Base-by-base conservation (phyloP, 92 coral and sea anemone genomes). In the Epizoanthus fatuus region DNA sequence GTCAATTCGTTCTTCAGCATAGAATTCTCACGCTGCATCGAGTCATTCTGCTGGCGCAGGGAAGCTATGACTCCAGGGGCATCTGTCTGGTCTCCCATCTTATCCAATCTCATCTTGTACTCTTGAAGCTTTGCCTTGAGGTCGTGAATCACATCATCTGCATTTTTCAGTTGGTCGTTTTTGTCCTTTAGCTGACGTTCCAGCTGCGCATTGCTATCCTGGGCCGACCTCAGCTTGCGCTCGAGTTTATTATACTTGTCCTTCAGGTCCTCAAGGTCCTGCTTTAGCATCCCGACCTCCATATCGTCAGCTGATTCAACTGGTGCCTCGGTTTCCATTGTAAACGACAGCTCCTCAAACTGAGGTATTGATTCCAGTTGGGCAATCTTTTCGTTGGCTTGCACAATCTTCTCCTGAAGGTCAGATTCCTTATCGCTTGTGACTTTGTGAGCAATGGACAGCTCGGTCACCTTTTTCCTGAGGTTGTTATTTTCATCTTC, bases 21-120 rank as follows among this genome's bases (percentile, higher is more conserved):
- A 74, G 94, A 89, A 91, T 90, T 95, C 57, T 97, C 99, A 49
- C 96, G 95, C 81, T 97, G 98, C 45, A 97, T 76, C 39, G 93
- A 83, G 75, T 95, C 93, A 68, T 90, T 93, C 70, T 94, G 98
- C 65, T 92, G 88, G 29, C 98, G 95, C 29, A 97, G 84, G 52
- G 98, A 96, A 11, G 89, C 94, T 42, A 97, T 94, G 14, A 94
- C 86, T 19, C 96, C 96, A 10, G 96, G 96, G 49, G 93, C 96
- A 67, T 94, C 98, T 7, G 97, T 95, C 63, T 95, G 93, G 76
- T 97, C 99, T 45, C 96, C 92, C 69, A 83, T 81, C 65, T 93
- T 86, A 56, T 90, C 78, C 76, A 94, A 77, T 58, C 95, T 94
- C 51, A 92, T 93, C 84, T 94, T 93, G 79, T 90, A 79, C 79